Evolutionary conservation across 2,113 vertebrate species (phyloP), one percentile per base, ranked within the genome.

Genomic region (Prochilodus magdalenae): DNA sequence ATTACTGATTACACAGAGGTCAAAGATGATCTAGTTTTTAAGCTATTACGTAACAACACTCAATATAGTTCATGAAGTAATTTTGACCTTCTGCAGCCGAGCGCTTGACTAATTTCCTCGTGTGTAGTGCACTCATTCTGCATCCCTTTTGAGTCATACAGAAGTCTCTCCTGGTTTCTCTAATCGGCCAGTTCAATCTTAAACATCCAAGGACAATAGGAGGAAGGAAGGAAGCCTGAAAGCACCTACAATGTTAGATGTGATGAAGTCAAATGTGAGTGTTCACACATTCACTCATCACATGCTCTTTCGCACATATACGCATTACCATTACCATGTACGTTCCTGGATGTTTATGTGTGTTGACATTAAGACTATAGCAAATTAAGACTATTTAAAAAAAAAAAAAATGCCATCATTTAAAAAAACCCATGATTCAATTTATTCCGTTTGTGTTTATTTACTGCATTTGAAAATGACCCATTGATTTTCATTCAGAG

Each of bases 161-260:
- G 73, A 29, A 73, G 29, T 55, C 7, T 14, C 67, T 14, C 51
- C 49, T 59, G 18, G 57, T 74, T 40, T 26, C 55, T 71, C 30
- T 75, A 74, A 85, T 85, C 80, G 55, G 14, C 2, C 13, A 63
- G 57, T 60, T 86, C 66, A 49, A 86, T 81, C 77, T 81, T 29
- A 81, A 86, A 73, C 60, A 77, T 77, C 57, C 55, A 51, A 53
- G 57, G 26, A 86, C 85, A 86, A 86, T 83, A 33, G 60, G 55
- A 29, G 84, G 84, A 86, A 86, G 81, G 81, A 81, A 81, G 85
- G 81, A 77, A 83, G 78, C 74, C 77, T 83, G 81, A 73, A 80
- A 77, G 77, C 72, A 80, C 77, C 73, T 67, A 74, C 30, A 29
- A 6, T 47, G 62, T 63, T 26, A 76, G 77, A 71, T 59, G 73